Percentiles rank a stretch among this genome's conserved stretches.
Conservation (phyloP, 2,888 invertebrate species). For the Tryphoninae sp. region DNA sequence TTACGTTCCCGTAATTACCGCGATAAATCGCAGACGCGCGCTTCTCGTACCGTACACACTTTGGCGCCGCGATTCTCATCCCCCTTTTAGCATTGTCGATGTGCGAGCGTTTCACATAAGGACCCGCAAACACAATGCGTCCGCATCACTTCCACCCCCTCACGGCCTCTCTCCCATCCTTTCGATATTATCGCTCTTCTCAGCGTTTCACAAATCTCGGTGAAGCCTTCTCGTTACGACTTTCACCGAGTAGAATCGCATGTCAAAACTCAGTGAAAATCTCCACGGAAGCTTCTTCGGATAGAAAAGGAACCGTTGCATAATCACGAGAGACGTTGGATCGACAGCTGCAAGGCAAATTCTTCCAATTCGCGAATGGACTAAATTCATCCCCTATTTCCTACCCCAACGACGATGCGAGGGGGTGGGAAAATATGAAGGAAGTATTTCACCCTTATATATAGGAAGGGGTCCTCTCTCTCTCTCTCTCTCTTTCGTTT, state of each 20-base stretch:
- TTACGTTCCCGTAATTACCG: slow-evolving; percentile 77
- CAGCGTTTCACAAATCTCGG: background rate
- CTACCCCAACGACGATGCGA: background rate
- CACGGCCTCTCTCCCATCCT: background rate
- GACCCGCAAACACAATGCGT: slow-evolving; percentile 48
- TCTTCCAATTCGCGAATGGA: slow-evolving; percentile 21
- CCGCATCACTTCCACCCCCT: background rate
- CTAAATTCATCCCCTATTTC: background rate
- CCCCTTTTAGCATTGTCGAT: background rate
- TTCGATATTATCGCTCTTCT: slow-evolving; percentile 34
- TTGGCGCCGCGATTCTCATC: slow-evolving; percentile 54
- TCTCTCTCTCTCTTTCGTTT: no score
- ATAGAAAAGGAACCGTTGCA: background rate
- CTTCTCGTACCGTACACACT: slow-evolving; percentile 30
- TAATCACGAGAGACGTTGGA: slow-evolving; percentile 46
- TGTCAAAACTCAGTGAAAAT: slow-evolving; percentile 41
- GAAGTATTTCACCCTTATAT: background rate
- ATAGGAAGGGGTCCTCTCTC: no score
- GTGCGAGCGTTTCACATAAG: slow-evolving; percentile 48
- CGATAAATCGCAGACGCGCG: slow-evolving; percentile 75
- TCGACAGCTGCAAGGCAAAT: slow-evolving; percentile 52
- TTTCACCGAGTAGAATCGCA: slow-evolving; percentile 37
- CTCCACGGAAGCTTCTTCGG: background rate
- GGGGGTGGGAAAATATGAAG: slow-evolving; percentile 11
- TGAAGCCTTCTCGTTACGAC: slow-evolving; percentile 29